Conservation (phyloP, 2,113 vertebrate species). For the Muntiacus muntjak region DNA sequence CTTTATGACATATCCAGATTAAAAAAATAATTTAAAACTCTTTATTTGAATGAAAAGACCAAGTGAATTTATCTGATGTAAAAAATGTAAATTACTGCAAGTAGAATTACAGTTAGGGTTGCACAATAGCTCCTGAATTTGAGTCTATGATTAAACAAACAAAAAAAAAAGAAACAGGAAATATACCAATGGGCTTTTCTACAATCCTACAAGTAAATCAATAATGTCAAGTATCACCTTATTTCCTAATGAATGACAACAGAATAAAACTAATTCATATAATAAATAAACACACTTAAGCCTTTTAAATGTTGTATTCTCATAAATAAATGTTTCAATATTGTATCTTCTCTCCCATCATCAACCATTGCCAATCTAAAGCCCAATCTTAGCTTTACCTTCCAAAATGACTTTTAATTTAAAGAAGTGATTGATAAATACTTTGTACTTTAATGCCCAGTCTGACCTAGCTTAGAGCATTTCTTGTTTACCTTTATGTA, state of each 20-base stretch:
- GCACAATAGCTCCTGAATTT: neutral
- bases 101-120: neutral
- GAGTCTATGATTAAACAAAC: neutral
- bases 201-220: neutral
- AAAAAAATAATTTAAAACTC: neutral
- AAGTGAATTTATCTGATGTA: neutral
- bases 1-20: neutral
- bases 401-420: neutral
- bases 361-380: neutral
- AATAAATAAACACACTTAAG: neutral
- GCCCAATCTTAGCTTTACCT: neutral
- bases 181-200: neutral
- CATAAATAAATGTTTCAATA: neutral
- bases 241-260: neutral
- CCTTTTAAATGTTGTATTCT: neutral
- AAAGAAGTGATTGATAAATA: neutral
- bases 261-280: neutral
- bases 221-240: neutral
- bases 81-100: neutral
- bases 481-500: neutral
- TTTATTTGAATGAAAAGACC: neutral
- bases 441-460: neutral
- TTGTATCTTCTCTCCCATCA: neutral
- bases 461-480: neutral
- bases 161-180: neutral